A percentile compares a stretch with the other conserved stretches of the same genome.
Conservation (phyloP, 1,140 invertebrate species). For the Drosophila kohkoa region DNA sequence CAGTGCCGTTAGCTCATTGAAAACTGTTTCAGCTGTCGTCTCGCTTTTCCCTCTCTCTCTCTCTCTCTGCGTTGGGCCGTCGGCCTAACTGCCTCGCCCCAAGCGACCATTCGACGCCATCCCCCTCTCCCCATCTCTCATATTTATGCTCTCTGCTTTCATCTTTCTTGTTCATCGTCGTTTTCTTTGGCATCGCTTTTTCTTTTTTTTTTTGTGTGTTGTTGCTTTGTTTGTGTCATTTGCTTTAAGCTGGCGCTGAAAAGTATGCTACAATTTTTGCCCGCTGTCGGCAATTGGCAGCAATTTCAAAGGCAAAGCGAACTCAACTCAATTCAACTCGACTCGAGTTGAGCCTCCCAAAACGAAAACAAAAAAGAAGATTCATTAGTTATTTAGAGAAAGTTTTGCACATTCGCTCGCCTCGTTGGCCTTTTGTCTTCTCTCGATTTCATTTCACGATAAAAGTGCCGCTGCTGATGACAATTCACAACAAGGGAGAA, state of each 20-base stretch:
- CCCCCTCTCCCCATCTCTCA: not conserved
- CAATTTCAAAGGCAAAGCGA: constrained; percentile 59
- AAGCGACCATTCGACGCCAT: not conserved
- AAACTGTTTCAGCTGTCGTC: constrained; percentile 31
- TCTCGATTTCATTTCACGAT: constrained; percentile 18
- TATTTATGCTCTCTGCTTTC: constrained; percentile 6
- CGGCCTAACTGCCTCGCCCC: not conserved
- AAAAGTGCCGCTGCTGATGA: constrained; percentile 27
- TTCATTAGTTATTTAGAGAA: constrained; percentile 78
- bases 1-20: constrained; percentile 62
- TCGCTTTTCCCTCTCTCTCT: too few species aligned
- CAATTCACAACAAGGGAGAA: constrained; percentile 14
- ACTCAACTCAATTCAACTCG: too few species aligned
- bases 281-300: constrained; percentile 55
- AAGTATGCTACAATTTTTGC: constrained; percentile 55
- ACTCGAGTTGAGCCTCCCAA: not conserved
- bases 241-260: constrained; percentile 27
- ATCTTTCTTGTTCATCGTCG: constrained; percentile 18
- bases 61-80: not conserved
- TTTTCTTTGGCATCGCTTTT: constrained; percentile 8
- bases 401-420: constrained; percentile 26
- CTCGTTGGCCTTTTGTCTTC: constrained; percentile 28
- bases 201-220: not conserved
- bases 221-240: constrained; percentile 16
- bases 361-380: constrained; percentile 29